phyloP scores from a whole-genome alignment of 2,888 invertebrate species.

The Adineta ricciae region DNA sequence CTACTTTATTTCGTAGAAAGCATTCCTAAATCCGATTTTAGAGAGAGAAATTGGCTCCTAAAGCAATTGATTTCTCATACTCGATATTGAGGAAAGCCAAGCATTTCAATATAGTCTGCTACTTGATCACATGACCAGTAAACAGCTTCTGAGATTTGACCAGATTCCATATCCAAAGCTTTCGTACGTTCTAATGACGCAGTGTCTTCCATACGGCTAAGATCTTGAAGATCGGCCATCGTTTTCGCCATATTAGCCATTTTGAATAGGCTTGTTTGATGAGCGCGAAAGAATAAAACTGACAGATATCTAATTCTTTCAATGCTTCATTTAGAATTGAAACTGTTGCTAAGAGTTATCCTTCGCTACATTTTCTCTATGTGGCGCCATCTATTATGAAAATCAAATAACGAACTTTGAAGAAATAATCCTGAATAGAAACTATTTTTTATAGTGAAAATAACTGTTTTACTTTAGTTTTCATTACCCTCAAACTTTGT shows the following conservation, averaged over 20 bases:
- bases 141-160: not conserved
- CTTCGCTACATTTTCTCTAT: not conserved
- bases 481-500: not conserved
- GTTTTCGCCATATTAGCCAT: not conserved
- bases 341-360: not conserved
- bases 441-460: no score
- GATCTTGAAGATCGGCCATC: not conserved
- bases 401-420: no score
- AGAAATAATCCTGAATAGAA: no score
- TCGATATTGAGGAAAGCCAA: not conserved
- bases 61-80: not conserved
- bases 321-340: not conserved
- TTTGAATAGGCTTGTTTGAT: not conserved
- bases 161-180: not conserved
- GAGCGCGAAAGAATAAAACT: not conserved
- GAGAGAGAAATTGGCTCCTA: not conserved
- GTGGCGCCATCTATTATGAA: not conserved
- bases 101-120: not conserved
- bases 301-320: not conserved
- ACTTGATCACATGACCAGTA: slow-evolving; percentile 17
- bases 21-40: not conserved
- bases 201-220: not conserved
- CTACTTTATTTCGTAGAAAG: slow-evolving; percentile 29
- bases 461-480: not conserved
- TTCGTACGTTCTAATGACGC: not conserved